Percentiles rank a stretch among this genome's conserved stretches.
Conservation (phyloP, 1,140 invertebrate species). For the Cydia strobilella region DNA sequence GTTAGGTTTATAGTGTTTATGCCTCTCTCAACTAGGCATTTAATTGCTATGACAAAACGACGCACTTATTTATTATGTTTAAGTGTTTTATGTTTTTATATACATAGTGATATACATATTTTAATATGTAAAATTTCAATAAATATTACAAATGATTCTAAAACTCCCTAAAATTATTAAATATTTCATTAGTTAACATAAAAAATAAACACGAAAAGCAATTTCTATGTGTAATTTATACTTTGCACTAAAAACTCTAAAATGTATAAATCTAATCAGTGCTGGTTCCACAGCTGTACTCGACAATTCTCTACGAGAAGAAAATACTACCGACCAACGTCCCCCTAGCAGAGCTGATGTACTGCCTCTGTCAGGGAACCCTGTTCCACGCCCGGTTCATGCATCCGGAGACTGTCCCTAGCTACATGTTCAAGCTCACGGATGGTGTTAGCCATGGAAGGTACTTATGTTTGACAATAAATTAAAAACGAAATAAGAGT, state of each 20-base stretch:
- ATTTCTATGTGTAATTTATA: no score
- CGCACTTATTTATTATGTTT: no score
- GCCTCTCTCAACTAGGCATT: no score
- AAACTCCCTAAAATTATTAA: no score
- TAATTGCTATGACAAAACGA: no score
- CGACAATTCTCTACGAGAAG: slow-evolving; percentile 73
- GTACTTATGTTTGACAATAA: slow-evolving; percentile 47
- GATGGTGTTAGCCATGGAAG: slow-evolving; percentile 66
- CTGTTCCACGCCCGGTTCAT: slow-evolving; percentile 70
- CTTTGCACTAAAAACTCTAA: background rate
- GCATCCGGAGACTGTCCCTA: slow-evolving; percentile 67
- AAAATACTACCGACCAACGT: slow-evolving; percentile 68
- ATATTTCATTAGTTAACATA: no score
- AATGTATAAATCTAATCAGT: background rate
- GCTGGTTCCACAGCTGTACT: slow-evolving; percentile 55
- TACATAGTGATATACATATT: no score
- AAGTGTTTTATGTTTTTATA: no score
- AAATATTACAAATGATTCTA: no score
- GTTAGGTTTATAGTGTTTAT: no score
- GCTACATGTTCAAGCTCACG: slow-evolving; percentile 72
- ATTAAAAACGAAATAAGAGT: background rate
- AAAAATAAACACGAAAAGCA: no score
- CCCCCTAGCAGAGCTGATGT: slow-evolving; percentile 67
- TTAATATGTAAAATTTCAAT: no score
- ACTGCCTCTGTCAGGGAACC: slow-evolving; percentile 70